A percentile compares a stretch with the other conserved stretches of the same genome.
phyloP scores from a whole-genome alignment of 2,797 vertebrate species.

The Babyrousa celebensis region DNA sequence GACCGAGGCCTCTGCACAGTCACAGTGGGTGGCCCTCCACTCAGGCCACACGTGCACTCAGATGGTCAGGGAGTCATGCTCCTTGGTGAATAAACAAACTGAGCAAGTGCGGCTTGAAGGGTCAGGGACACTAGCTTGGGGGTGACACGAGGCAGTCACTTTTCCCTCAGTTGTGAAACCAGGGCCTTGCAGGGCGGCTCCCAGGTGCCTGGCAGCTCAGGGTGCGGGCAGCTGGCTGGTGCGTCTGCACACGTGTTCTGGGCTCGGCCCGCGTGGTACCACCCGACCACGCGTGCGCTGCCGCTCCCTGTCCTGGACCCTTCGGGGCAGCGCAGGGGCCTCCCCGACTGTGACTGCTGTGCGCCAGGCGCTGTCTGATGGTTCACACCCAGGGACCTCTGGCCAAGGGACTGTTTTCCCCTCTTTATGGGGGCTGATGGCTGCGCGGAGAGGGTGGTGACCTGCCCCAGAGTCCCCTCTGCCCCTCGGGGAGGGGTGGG shows the following conservation, averaged over 20 bases:
- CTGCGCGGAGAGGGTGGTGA: not conserved
- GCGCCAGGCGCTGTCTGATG: rapidly evolving
- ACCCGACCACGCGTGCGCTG: too few relatives aligned
- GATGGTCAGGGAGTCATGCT: not conserved
- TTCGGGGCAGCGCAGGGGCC: not conserved
- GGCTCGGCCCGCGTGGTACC: too few relatives aligned
- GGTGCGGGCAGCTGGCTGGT: not conserved
- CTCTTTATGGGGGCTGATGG: rapidly evolving
- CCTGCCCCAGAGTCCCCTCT: not conserved
- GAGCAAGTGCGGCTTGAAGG: not conserved
- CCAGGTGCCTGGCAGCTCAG: not conserved
- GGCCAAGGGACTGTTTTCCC: not conserved
- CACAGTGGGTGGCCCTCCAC: rapidly evolving
- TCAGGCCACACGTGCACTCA: not conserved
- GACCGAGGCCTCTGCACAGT: rapidly evolving
- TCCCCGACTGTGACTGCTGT: rapidly evolving
- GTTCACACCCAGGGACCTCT: not conserved
- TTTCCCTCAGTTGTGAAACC: not conserved
- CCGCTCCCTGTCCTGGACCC: not conserved
- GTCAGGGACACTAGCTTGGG: not conserved
- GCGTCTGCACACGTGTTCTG: too few relatives aligned
- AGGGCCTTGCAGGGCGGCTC: not conserved
- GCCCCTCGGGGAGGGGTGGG: not conserved
- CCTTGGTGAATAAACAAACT: not conserved
- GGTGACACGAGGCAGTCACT: not conserved